A percentile compares a stretch with the other conserved stretches of the same genome.
phyloP scores from a whole-genome alignment of 2,113 vertebrate genomes.

The Hemiprocne comata region DNA sequence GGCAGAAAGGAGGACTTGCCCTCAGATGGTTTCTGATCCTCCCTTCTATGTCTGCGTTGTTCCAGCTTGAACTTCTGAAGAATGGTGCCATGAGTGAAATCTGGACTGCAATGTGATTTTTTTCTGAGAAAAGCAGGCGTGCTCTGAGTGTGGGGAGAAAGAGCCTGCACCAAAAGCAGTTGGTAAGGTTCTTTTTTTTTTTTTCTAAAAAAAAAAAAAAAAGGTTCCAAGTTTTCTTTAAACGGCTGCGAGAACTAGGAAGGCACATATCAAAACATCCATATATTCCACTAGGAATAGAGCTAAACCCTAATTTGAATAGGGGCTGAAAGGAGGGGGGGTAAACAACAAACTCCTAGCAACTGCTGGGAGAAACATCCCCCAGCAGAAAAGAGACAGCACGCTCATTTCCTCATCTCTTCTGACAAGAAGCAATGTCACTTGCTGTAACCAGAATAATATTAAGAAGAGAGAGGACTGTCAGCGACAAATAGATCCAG shows the following conservation, averaged over 20 bases:
- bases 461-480: neutral
- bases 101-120: neutral
- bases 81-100: neutral
- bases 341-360: neutral
- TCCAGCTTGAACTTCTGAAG: neutral
- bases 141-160: neutral
- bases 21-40: neutral
- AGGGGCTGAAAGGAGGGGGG: neutral
- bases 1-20: neutral
- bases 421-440: constrained; percentile 9
- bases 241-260: neutral
- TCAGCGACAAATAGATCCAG: neutral
- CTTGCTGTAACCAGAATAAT: neutral
- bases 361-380: neutral
- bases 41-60: neutral
- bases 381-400: neutral
- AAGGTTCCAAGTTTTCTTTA: neutral
- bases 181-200: neutral
- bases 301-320: neutral
- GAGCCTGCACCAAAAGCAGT: neutral
- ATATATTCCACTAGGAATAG: neutral
- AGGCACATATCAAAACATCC: neutral
- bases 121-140: neutral
- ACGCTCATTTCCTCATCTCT: neutral
- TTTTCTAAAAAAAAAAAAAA: neutral